Evolutionary conservation across 2,888 invertebrate genomes (phyloP), one percentile per base, ranked within the genome.

Genomic region (Anagyrus pseudococci): DNA sequence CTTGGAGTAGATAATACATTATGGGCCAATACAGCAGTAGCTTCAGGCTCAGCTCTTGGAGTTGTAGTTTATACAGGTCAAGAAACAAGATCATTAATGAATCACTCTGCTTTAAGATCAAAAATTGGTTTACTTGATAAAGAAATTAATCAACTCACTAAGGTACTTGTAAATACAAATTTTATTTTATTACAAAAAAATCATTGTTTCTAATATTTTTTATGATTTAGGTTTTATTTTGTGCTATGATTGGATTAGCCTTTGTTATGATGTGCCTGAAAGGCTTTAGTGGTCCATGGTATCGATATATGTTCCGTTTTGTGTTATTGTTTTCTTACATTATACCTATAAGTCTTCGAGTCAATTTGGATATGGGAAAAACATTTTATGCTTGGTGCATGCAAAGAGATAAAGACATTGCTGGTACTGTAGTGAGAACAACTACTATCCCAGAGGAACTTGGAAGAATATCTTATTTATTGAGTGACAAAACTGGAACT

Each of bases 391-490:
- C 98, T 0, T 98, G 95, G 92, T 90, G 93, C 70, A 98, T 99
- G 73, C 95, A 96, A 75, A 87, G 92, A 61, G 99, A 99, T 83
- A 89, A 92, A 58, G 88, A 92, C 72, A 97, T 99, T 70, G 89
- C 90, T 67, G 97, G 95, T 23, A 97, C 98, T 0, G 95, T 97
- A 10, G 98, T 98, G 65, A 86, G 99, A 7, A 96, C 96, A 58
- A 98, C 98, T 2, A 99, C 98, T 2, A 99, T 99, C 70, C 97
- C 99, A 0, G 99, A 99, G 83, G 99, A 99, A 82, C 83, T 99
- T 58, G 99, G 99, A 0, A 85, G 99, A 62, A 94, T 99, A 70
- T 94, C 94, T 25, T 99, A 98, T 82, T 84, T 99, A n/a, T 83
- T 99, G 6, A 94, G 96, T 0, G 99, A 99, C 79, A 99, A 99